Percentiles rank a stretch among this genome's conserved stretches.
Conservation (phyloP, 2,113 vertebrate species). For the Clarias gariepinus region DNA sequence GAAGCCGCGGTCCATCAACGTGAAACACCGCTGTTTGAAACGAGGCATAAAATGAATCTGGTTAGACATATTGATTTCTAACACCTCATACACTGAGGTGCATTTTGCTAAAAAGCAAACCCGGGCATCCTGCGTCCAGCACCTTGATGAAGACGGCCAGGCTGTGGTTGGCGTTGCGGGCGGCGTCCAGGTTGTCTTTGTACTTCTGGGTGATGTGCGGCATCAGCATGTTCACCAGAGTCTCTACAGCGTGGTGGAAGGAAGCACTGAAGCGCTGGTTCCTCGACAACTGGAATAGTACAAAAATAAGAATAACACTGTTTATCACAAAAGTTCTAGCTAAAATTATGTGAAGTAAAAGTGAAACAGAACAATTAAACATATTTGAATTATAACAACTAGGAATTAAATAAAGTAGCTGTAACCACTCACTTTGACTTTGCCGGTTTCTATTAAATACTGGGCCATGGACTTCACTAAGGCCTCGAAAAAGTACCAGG, state of each 20-base stretch:
- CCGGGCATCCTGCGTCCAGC: not conserved
- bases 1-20: constrained; percentile 97
- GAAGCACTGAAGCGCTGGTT: constrained; percentile 92
- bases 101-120: not conserved
- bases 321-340: no score
- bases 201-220: constrained; percentile 98
- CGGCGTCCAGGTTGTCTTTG: constrained; percentile 92
- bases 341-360: not conserved
- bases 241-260: constrained; percentile 91
- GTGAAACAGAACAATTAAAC: not conserved
- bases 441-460: constrained; percentile 86
- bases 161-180: constrained; percentile 95
- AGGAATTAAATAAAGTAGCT: not conserved
- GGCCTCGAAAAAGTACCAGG: constrained; percentile 97
- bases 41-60: not conserved
- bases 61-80: not conserved
- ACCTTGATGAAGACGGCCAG: constrained; percentile 96
- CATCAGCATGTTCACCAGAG: constrained; percentile 91
- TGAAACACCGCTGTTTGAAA: constrained; percentile 86
- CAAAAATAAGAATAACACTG: not conserved
- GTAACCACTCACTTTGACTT: constrained; percentile 80
- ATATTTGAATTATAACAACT: not conserved
- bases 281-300: constrained; percentile 78
- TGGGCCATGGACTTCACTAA: constrained; percentile 97
- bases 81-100: not conserved